A percentile compares a stretch with the other conserved stretches of the same genome.
Evolutionary conservation across 2,797 vertebrate species (phyloP).

Genomic region (Taenioides sp.): DNA sequence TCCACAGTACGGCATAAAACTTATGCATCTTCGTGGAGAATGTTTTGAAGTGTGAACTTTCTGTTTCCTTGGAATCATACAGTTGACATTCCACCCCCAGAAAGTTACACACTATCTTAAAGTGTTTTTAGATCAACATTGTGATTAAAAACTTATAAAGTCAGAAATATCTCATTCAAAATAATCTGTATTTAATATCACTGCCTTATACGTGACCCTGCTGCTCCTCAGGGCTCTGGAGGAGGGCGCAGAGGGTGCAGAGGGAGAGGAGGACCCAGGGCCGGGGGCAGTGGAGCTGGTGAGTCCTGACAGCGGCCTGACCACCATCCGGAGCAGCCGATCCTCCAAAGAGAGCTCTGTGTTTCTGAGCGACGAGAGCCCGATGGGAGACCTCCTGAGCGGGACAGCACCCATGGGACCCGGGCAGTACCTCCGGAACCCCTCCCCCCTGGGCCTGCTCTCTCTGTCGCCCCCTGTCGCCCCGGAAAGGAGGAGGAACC

Average conservation of each 20-base stretch:
- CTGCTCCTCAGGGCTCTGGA: slow-evolving; percentile 43
- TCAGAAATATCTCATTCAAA: too few relatives aligned
- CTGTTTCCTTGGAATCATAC: too few relatives aligned
- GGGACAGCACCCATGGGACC: slow-evolving; percentile 33
- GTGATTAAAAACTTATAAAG: too few relatives aligned
- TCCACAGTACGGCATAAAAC: too few relatives aligned
- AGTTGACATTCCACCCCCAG: too few relatives aligned
- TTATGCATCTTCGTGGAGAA: too few relatives aligned
- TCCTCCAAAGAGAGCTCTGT: slow-evolving; percentile 95
- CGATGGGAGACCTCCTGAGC: slow-evolving; percentile 79
- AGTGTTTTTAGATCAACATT: too few relatives aligned
- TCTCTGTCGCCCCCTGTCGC: slow-evolving; percentile 72
- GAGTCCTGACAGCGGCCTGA: slow-evolving; percentile 93
- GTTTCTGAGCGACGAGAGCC: slow-evolving; percentile 94
- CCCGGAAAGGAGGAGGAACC: slow-evolving; percentile 77
- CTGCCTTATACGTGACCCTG: background rate
- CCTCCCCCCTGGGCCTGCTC: slow-evolving; percentile 80
- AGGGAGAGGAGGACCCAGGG: slow-evolving; percentile 69
- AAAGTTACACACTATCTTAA: too few relatives aligned
- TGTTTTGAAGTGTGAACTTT: too few relatives aligned
- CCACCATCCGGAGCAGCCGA: slow-evolving; percentile 91
- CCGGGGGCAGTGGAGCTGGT: slow-evolving; percentile 81
- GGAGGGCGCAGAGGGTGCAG: slow-evolving; percentile 1
- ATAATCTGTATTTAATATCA: background rate
- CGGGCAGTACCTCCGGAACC: slow-evolving; percentile 79